Percentiles rank a stretch among this genome's conserved stretches.
phyloP scores from a whole-genome alignment of 2,113 vertebrate species.

The Heterotilapia buettikoferi region DNA sequence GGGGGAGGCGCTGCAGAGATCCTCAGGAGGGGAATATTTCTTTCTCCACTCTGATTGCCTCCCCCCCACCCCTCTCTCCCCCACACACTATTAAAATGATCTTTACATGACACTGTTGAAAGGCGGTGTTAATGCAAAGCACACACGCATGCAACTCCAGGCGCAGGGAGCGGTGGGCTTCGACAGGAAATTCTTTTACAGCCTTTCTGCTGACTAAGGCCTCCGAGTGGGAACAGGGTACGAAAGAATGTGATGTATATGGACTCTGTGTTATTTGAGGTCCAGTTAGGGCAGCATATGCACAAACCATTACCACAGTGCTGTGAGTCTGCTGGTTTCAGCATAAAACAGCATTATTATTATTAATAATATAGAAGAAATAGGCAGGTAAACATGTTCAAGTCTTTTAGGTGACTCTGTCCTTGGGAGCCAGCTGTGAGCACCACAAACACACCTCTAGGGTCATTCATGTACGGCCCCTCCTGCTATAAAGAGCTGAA shows the following conservation, averaged over 20 bases:
- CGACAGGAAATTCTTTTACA: slow-evolving; percentile 72
- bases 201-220: slow-evolving; percentile 67
- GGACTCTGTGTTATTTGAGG: slow-evolving; percentile 29
- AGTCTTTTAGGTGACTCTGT: not conserved
- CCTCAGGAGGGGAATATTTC: slow-evolving; percentile 31
- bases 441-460: not conserved
- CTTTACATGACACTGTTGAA: slow-evolving; percentile 36
- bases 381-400: not conserved
- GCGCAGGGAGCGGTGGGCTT: slow-evolving; percentile 49
- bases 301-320: slow-evolving; percentile 15
- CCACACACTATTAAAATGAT: slow-evolving; percentile 17
- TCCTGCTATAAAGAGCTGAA: not conserved
- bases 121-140: slow-evolving; percentile 30
- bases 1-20: not conserved
- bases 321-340: not conserved
- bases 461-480: not conserved
- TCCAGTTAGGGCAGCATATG: slow-evolving; percentile 28
- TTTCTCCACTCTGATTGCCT: not conserved
- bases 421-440: not conserved
- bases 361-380: not conserved
- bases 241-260: slow-evolving; percentile 57
- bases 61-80: not conserved
- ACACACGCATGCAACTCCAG: not conserved
- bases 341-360: not conserved
- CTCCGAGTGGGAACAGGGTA: slow-evolving; percentile 43